Base-by-base conservation (phyloP, 2,888 invertebrate genomes). In the Catocala nupta region DNA sequence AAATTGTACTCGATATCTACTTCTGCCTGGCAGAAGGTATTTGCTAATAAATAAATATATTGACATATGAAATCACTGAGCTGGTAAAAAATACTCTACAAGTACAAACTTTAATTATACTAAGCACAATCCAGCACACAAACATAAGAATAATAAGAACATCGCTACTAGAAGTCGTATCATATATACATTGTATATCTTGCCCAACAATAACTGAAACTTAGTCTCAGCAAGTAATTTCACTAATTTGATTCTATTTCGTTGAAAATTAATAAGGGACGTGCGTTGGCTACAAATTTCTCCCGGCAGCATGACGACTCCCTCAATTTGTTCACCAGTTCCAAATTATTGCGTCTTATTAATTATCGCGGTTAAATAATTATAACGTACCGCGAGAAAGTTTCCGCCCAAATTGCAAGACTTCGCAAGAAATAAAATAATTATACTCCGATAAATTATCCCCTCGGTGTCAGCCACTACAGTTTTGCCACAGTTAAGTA, bases 231-330 rank as follows among this genome's bases (percentile, higher is more conserved):
- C 78, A 70, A 78, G 81, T 82, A 84, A 84, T 85, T 86, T 81
- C 78, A 77, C 81, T 77, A 82, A 86, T 89, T 89, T 84, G 85
- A 88, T 86, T 86, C 75, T 84, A 84, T 87, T 85, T 83, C 79
- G 82, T 77, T 73, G 78, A 77, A 87, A 89, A 86, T 88, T 88
- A 87, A 87, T 90, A 84, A 88, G 74, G 75, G 79, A 87, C 89
- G 86, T 87, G 88, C 77, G 78, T 70, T 54, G 79, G 70, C 70
- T 81, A 65, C 68, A 47, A 84, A 82, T 71, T 73, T 70, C 51
- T 71, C 65, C 70, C 63, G 70, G 74, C 75, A 75, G 71, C 74
- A 82, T 83, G 80, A 80, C 82, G 80, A 82, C 76, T 78, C 74
- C 81, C 74, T 70, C 72, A 78, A 82, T 80, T 83, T 76, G 71